A percentile compares a stretch with the other conserved stretches of the same genome.
Conservation (phyloP, 2,113 vertebrate species). For the Protobothrops mucrosquamatus region DNA sequence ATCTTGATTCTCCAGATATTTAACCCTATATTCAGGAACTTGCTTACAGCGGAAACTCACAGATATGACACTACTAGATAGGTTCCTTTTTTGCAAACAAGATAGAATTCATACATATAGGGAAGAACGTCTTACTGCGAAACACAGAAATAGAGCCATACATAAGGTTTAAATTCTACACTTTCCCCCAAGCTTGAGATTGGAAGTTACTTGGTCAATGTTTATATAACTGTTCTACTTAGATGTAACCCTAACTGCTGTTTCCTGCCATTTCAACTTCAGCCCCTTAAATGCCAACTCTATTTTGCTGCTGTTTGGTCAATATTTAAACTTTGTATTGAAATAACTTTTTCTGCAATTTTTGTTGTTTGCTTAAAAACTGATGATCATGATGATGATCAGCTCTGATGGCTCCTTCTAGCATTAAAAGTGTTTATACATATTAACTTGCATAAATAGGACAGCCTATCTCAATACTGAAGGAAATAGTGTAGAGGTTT, state of each 20-base stretch:
- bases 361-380: neutral
- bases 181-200: neutral
- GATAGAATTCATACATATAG: neutral
- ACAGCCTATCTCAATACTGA: neutral
- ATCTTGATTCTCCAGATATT: neutral
- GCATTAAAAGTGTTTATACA: neutral
- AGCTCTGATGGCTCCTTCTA: neutral
- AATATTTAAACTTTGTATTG: neutral
- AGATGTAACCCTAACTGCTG: neutral
- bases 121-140: neutral
- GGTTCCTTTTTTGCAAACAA: neutral
- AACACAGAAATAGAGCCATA: neutral
- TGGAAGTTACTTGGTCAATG: neutral
- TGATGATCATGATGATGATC: neutral
- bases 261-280: neutral
- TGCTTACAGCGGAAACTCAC: neutral
- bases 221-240: neutral
- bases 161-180: neutral
- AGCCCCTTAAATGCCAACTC: neutral
- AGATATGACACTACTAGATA: neutral
- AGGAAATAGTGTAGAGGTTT: neutral
- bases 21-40: neutral
- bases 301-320: neutral
- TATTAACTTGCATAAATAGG: neutral
- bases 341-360: neutral